These are phyloP conservation scores for Zenarchopterus dispar DNA, from an alignment of 2,797 vertebrate genomes.

Conservation along the genomic window DNA sequence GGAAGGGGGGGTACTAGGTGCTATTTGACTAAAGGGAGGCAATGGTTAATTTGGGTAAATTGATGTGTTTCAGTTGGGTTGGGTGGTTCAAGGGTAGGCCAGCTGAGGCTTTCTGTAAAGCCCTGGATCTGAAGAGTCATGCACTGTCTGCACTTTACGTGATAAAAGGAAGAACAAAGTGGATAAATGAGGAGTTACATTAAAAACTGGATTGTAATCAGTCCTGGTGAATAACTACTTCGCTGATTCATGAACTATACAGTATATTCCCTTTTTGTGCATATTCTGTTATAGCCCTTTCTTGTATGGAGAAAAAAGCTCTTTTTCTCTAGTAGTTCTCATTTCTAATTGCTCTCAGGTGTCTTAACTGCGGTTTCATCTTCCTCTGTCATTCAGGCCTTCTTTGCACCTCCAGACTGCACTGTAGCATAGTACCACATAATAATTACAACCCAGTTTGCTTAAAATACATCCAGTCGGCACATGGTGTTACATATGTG, in stretches of 20 bases:
- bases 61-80: slow-evolving; percentile 69
- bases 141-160: slow-evolving; percentile 51
- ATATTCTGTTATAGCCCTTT: neutral
- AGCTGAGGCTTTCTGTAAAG: slow-evolving; percentile 47
- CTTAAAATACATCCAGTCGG: slow-evolving; percentile 60
- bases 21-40: slow-evolving; percentile 60
- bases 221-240: slow-evolving; percentile 27
- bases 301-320: slow-evolving; percentile 22
- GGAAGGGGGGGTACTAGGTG: slow-evolving; percentile 53
- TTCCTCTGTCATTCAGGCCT: slow-evolving; percentile 32
- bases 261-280: slow-evolving; percentile 5
- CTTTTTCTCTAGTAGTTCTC: slow-evolving; percentile 31
- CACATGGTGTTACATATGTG: slow-evolving; percentile 22
- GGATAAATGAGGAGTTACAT: slow-evolving; percentile 16
- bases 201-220: slow-evolving; percentile 21
- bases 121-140: slow-evolving; percentile 34
- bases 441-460: slow-evolving; percentile 69
- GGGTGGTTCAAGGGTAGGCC: slow-evolving; percentile 60
- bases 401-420: slow-evolving; percentile 31
- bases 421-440: slow-evolving; percentile 46
- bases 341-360: slow-evolving; percentile 10
- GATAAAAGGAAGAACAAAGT: slow-evolving; percentile 41
- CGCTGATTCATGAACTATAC: neutral
- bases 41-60: slow-evolving; percentile 74
- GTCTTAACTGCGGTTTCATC: slow-evolving; percentile 20